Percentiles rank a stretch among this genome's conserved stretches.
phyloP scores from a whole-genome alignment of 1,140 invertebrate genomes.

The Lepidurus packardi region DNA sequence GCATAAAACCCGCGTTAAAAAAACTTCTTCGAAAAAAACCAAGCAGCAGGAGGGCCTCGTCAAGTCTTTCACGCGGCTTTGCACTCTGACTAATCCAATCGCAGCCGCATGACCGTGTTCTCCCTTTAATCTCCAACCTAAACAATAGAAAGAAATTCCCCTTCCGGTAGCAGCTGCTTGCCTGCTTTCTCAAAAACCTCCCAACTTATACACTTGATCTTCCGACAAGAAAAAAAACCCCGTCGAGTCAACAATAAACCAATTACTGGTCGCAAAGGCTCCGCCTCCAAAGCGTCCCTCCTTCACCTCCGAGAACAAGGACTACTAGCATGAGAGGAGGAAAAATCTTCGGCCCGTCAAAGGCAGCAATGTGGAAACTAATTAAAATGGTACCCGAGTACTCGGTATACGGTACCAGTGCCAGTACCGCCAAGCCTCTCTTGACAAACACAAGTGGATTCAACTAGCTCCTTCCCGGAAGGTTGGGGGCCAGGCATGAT shows the following conservation, averaged over 20 bases:
- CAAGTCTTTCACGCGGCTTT: constrained; percentile 15
- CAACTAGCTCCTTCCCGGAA: background rate
- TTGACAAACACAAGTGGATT: background rate
- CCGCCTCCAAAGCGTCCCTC: background rate
- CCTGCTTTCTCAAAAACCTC: background rate
- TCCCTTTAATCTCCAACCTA: constrained; percentile 1
- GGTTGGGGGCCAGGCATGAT: background rate
- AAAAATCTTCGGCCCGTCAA: no score
- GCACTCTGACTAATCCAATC: constrained; percentile 9
- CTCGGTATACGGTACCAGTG: background rate
- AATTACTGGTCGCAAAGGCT: background rate
- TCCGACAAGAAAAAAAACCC: background rate
- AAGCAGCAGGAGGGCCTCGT: background rate
- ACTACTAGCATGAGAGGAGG: no score
- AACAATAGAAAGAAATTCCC: background rate
- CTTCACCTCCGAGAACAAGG: background rate
- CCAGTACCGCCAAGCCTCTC: background rate
- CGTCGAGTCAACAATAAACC: background rate
- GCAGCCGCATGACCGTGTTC: background rate
- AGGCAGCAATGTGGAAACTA: no score
- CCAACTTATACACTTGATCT: background rate
- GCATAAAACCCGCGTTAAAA: constrained; percentile 4
- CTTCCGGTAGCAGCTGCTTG: background rate
- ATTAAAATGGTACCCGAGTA: no score
- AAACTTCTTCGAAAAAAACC: background rate